Percentiles rank a stretch among this genome's conserved stretches.
Conservation (phyloP, 2,113 vertebrate species). For the Pseudorectes ferrugineus region DNA sequence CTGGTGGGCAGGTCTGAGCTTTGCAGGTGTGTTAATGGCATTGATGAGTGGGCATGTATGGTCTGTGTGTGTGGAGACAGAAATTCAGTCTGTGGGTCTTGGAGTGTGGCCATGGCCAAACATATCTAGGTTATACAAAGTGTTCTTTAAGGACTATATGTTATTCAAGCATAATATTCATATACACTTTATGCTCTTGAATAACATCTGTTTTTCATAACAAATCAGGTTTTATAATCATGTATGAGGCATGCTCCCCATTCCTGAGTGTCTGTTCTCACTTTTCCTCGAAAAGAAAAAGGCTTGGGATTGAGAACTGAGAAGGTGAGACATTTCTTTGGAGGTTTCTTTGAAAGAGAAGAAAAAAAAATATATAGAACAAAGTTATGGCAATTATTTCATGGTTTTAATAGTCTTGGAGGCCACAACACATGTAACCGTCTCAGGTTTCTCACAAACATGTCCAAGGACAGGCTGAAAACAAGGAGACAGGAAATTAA, state of each 20-base stretch:
- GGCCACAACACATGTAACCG: constrained; percentile 35
- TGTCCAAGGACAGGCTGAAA: constrained; percentile 47
- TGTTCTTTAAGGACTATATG: neutral
- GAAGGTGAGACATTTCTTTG: constrained; percentile 48
- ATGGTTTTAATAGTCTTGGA: constrained; percentile 30
- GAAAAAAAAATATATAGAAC: neutral
- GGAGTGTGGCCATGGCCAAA: neutral
- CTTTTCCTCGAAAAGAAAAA: constrained; percentile 6
- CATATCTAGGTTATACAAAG: neutral
- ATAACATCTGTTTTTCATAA: constrained; percentile 49
- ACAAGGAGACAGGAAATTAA: constrained; percentile 63
- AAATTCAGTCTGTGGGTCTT: neutral
- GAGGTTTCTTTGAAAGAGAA: neutral
- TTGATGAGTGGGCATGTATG: neutral
- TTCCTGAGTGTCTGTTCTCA: constrained; percentile 45
- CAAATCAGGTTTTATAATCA: constrained; percentile 29
- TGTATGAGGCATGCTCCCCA: neutral
- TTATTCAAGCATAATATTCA: neutral
- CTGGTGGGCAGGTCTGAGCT: neutral
- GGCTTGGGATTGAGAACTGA: constrained; percentile 32
- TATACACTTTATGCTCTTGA: neutral
- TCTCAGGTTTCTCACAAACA: constrained; percentile 60
- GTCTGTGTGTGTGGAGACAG: neutral
- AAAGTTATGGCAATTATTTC: constrained; percentile 28
- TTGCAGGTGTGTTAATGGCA: neutral